Evolutionary conservation across 2,888 invertebrate species (phyloP), one percentile per base, ranked within the genome.

Genomic region (Nephrocerus scutellatus): DNA sequence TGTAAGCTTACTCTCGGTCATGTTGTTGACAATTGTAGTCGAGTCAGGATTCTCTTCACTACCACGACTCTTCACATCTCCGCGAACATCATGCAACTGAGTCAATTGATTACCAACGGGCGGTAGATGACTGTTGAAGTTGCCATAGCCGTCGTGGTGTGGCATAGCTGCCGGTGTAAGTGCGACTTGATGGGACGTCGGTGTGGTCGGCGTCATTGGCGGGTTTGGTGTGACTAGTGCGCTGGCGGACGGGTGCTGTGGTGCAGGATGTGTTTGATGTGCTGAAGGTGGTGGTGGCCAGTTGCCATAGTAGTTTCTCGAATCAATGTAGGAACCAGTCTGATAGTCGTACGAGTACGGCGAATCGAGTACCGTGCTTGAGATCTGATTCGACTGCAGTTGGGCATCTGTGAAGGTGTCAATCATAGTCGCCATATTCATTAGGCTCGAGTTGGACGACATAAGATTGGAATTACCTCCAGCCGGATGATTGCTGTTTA

Each of bases 381-480:
- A 85, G 48, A 86, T 84, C 66, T 86, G 86, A 58, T 85, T 84
- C 59, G 84, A 87, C 66, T 88, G 87, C 21, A 88, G 67, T 57
- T 86, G 85, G 13, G 81, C 80, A 56, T 83, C 82, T 22, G 79
- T 79, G 66, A 83, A 82, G 52, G 80, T 81, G 49, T 83, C 83
- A 46, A 83, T 79, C 81, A 83, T 82, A 6, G 81, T 74, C 23
- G 80, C 80, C 82, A 82, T 82, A 54, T 83, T 82, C 50, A 82
- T 66, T 10, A 82, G 70, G 20, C 77, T 77, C 22, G 78, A 64
- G 43, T 68, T 68, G 30, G 66, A 60, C 43, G 66, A 58, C 66
- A 69, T 62, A 23, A 64, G 52, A 51, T 60, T 73, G 70, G 60
- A 55, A 25, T 53, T 58, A 22, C 52, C 51, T 29, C 55, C 56